Evolutionary conservation across 2,888 invertebrate genomes (phyloP), one percentile per base, ranked within the genome.

Genomic region (Cheilosia variabilis): DNA sequence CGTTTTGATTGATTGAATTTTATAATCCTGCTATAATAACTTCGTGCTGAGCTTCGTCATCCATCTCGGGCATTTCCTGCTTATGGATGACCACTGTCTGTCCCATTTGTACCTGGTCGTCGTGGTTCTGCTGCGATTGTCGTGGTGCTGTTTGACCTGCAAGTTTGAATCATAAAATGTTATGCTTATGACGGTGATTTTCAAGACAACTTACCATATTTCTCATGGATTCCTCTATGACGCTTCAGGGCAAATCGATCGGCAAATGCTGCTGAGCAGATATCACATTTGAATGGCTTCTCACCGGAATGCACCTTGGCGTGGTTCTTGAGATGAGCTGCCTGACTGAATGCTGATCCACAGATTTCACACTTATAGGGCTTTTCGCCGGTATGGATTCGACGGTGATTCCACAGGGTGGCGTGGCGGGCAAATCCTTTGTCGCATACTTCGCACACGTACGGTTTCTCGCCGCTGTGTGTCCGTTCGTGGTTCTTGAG

Each of bases 321-420:
- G 90, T 97, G 97, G 92, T 97, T 97, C 91, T 97, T 97, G 80
- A 97, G 93, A 92, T 97, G 97, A 34, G 97, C 97, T 31, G 97
- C 97, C 92, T 97, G 97, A 91, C 97, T 97, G 91, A 97, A 97
- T 75, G 97, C 97, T 27, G 96, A 96, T n/a, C 97, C 96, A 90
- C 97, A 97, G 71, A 96, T 96, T 88, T 96, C 96, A 91, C 97
- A 97, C 90, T 96, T 95, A 89, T 91, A 92, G 69, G 91, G 91
- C 80, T 92, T 92, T 78, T 92, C 92, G 2, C 97, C 97, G 0
- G 97, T 97, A 90, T 97, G 97, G 88, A 97, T 97, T 87, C 97
- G 94, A 31, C 97, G 94, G 90, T 97, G 97, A 92, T 97, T 97
- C 97, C 97, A 97, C 77, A 97, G 92, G 0, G 97, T 97, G 7